phyloP scores from a whole-genome alignment of 2,797 vertebrate species.

The Eospalax fontanierii region DNA sequence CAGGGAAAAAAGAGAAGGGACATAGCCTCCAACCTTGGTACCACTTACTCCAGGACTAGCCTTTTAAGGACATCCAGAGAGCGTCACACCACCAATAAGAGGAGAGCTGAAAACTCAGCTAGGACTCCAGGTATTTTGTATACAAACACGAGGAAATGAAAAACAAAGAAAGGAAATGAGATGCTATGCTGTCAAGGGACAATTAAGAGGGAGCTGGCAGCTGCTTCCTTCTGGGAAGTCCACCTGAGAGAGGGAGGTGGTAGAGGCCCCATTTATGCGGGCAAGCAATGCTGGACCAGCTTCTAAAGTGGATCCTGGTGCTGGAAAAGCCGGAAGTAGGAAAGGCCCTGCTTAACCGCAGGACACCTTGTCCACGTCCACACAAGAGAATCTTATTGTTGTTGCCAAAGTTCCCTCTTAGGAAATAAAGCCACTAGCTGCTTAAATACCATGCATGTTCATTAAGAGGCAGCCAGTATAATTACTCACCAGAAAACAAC shows the following conservation, averaged over 20 bases:
- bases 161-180: constrained; percentile 14
- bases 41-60: neutral
- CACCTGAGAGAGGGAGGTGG: neutral
- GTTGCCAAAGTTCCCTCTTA: neutral
- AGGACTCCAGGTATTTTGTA: neutral
- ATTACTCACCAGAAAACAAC: neutral
- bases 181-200: neutral
- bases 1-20: neutral
- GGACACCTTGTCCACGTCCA: neutral
- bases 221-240: neutral
- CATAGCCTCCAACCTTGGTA: neutral
- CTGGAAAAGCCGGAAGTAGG: neutral
- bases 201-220: neutral
- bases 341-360: neutral
- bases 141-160: constrained; percentile 8
- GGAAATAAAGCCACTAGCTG: constrained; percentile 21
- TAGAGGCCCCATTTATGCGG: neutral
- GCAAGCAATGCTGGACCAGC: neutral
- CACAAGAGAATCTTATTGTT: neutral
- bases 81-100: neutral
- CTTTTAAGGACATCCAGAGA: neutral
- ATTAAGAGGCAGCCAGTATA: neutral
- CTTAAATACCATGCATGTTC: neutral
- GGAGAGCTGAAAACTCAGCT: neutral
- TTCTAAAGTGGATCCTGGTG: neutral